Evolutionary conservation across 2,888 invertebrate genomes (phyloP).

Genomic region (Dastarcus helophoroides): DNA sequence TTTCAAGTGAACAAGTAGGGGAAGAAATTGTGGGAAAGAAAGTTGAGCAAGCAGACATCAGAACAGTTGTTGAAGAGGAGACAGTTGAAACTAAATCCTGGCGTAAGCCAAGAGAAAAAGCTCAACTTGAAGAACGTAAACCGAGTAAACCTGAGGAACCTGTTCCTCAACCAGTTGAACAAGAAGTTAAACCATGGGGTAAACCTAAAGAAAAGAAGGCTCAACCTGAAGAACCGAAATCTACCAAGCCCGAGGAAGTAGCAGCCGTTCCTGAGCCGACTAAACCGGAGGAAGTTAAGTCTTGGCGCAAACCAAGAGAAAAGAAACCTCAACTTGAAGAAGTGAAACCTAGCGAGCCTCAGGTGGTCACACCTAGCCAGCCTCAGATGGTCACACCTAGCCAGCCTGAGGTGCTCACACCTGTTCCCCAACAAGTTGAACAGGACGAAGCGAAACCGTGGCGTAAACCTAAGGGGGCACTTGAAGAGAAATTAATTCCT

Average conservation of each 20-base stretch:
- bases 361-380: too few relatives aligned
- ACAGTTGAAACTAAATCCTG: neutral
- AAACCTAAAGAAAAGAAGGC: constrained; percentile 8
- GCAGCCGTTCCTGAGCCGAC: constrained; percentile 13
- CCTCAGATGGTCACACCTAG: too few relatives aligned
- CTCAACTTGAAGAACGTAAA: constrained; percentile 6
- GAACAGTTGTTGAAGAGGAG: neutral
- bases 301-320: constrained; percentile 12
- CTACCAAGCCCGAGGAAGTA: constrained; percentile 13
- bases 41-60: neutral
- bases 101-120: constrained; percentile 18
- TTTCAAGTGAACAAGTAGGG: neutral
- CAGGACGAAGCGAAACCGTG: constrained; percentile 18
- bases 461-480: constrained; percentile 17
- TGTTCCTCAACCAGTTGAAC: constrained; percentile 13
- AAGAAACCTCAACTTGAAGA: too few relatives aligned
- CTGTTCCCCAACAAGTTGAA: constrained; percentile 16
- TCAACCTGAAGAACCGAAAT: constrained; percentile 6
- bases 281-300: constrained; percentile 3
- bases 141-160: constrained; percentile 17
- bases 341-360: constrained; percentile 19
- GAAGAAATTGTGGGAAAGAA: neutral
- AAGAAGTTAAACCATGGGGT: too few relatives aligned
- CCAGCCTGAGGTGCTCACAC: too few relatives aligned
- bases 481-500: constrained; percentile 18